Evolutionary conservation across 2,797 vertebrate genomes (phyloP), one percentile per base, ranked within the genome.

Genomic region (Muraenolepis orangiensis): DNA sequence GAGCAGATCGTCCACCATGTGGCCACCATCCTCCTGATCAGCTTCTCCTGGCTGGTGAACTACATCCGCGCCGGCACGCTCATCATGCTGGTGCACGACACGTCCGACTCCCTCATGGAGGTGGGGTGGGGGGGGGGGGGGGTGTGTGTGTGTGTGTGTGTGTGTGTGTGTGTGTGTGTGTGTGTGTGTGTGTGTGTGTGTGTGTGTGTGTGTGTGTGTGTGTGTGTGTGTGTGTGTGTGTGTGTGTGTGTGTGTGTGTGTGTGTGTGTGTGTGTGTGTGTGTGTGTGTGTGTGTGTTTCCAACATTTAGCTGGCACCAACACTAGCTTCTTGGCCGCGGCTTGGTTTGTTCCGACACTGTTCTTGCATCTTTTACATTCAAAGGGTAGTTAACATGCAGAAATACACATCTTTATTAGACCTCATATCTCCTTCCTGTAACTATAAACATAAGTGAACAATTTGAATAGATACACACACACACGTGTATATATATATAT

Each of bases 21-120:
- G 0, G 96, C 96, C 84, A 98, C 98, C 76, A 97, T 98, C 72
- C 67, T 94, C 72, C 94, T 99, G 80, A 95, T 99, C 82, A 92
- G 94, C 79, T 98, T 99, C 90, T 99, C 98, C 68, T 99, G 97
- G 97, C 91, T 95, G 32, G 95, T 96, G 81, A 98, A 98, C 86
- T 98, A 98, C 79, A 93, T 98, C 87, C 94, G 97, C 0, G 96
- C 95, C 0, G 98, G 97, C 71, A 99, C 98, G 0, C 90, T 99
- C 77, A 95, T 98, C 89, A 95, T 99, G 96, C 91, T 96, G 23
- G 90, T 97, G 76, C 98, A 99, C 0, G 98, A 99, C 77, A 88
- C 96, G 1, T 91, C 97, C 0, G 97, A 99, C 87, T 97, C 95
- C 81, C 86, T 99, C 30, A 94, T 99, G 78, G 98, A 99, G 96